Evolutionary conservation across 2,888 invertebrate species (phyloP).

Genomic region (Euzetes globulus): DNA sequence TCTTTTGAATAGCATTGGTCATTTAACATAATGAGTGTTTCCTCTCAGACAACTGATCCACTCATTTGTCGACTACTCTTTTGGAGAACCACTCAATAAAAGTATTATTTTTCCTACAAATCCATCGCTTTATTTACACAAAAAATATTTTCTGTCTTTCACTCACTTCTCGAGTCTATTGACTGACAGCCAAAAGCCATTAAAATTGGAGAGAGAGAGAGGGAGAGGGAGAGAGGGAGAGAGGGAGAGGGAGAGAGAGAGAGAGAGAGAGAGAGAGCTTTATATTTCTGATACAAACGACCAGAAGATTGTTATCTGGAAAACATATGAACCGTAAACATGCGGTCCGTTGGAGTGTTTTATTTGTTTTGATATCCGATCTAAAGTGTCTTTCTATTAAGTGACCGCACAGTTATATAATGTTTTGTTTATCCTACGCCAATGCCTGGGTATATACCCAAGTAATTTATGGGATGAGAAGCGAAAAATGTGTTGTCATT

Average conservation of each 20-base stretch:
- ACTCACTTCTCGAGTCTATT: too few relatives aligned
- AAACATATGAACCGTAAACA: neutral
- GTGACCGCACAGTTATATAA: neutral
- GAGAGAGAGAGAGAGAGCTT: neutral
- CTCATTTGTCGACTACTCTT: too few relatives aligned
- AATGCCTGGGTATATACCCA: too few relatives aligned
- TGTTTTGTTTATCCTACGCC: neutral
- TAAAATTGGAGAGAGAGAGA: neutral
- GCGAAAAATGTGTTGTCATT: too few relatives aligned
- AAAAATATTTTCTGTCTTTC: too few relatives aligned
- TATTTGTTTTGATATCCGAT: neutral
- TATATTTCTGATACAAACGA: neutral
- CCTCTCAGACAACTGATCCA: too few relatives aligned
- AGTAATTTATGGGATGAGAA: too few relatives aligned
- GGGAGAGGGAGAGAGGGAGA: neutral
- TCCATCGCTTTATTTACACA: too few relatives aligned
- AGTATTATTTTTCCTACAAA: too few relatives aligned
- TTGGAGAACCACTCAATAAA: too few relatives aligned
- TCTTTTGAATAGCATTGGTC: too few relatives aligned
- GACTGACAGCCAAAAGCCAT: conserved; percentile 1
- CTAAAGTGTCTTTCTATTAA: neutral
- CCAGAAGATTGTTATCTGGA: neutral
- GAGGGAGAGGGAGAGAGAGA: neutral
- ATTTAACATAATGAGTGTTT: too few relatives aligned
- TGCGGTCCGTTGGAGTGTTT: neutral